Evolutionary conservation across 1,140 invertebrate species (phyloP).

Genomic region (Trachelipus rathkii): DNA sequence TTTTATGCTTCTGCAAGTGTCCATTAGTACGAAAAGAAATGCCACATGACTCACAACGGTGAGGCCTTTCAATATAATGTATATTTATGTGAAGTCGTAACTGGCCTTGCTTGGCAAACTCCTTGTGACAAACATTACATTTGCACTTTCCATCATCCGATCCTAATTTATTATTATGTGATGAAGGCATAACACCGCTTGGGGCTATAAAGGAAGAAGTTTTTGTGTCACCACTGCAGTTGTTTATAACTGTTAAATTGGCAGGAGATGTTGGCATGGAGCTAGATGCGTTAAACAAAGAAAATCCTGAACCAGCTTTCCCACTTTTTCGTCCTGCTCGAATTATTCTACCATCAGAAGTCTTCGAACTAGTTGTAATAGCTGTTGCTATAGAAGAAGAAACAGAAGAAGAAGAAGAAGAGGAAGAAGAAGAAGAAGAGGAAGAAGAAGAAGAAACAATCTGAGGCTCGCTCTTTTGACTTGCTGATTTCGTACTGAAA

Average conservation of each 20-base stretch:
- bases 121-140: slow-evolving; percentile 84
- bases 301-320: background rate
- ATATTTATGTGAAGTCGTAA: slow-evolving; percentile 89
- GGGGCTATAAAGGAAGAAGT: slow-evolving; percentile 37
- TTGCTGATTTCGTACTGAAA: no score
- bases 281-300: slow-evolving; percentile 8
- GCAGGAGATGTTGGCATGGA: slow-evolving; percentile 37
- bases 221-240: slow-evolving; percentile 35
- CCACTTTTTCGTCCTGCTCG: background rate
- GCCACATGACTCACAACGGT: slow-evolving; percentile 80
- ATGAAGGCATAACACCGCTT: slow-evolving; percentile 38
- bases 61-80: slow-evolving; percentile 90
- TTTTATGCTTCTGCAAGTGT: slow-evolving; percentile 85
- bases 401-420: no score
- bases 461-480: no score
- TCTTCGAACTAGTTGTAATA: background rate
- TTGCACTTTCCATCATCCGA: slow-evolving; percentile 71
- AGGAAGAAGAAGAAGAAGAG: no score
- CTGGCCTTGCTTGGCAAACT: slow-evolving; percentile 84
- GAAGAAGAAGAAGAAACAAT: background rate
- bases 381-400: background rate
- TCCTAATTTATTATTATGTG: slow-evolving; percentile 51
- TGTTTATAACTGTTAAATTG: slow-evolving; percentile 43
- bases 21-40: slow-evolving; percentile 75
- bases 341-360: background rate